These are phyloP conservation scores for Greenwoodochromis staneri DNA, from an alignment of 2,113 vertebrate genomes.

Conservation along the genomic window DNA sequence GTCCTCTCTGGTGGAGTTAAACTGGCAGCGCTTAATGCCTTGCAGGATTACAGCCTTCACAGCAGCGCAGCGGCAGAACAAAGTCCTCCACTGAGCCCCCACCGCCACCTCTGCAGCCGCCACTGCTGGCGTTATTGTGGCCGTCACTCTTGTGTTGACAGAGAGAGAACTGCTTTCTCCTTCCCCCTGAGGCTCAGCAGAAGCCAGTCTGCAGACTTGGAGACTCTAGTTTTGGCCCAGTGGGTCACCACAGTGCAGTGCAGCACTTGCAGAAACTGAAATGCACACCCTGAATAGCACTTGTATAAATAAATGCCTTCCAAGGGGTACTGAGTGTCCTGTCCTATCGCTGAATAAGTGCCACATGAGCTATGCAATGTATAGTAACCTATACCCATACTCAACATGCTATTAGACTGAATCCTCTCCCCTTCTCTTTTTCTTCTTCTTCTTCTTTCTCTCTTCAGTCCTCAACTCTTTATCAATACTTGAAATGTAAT, in stretches of 20 bases:
- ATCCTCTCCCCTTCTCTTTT: slow-evolving; percentile 59
- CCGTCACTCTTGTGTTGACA: background rate
- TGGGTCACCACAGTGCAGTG: slow-evolving; percentile 65
- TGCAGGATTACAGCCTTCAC: slow-evolving; percentile 35
- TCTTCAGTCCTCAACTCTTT: slow-evolving; percentile 74
- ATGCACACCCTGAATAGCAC: slow-evolving; percentile 88
- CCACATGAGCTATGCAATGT: slow-evolving; percentile 99
- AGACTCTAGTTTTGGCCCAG: slow-evolving; percentile 47
- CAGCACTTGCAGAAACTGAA: slow-evolving; percentile 85
- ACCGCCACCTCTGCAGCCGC: background rate
- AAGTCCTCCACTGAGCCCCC: background rate
- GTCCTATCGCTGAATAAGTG: slow-evolving; percentile 77
- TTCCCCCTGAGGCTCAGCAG: background rate
- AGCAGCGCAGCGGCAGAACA: slow-evolving; percentile 4
- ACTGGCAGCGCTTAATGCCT: slow-evolving; percentile 49
- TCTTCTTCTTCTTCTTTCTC: slow-evolving; percentile 63
- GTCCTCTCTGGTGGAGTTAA: slow-evolving; percentile 51
- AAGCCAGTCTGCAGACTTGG: slow-evolving; percentile 7
- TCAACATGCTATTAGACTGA: slow-evolving; percentile 74
- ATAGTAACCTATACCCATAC: slow-evolving; percentile 84
- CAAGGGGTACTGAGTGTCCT: slow-evolving; percentile 83
- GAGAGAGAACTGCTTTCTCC: slow-evolving; percentile 12
- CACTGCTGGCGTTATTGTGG: background rate
- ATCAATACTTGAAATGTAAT: slow-evolving; percentile 99
- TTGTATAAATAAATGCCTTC: slow-evolving; percentile 92